These are phyloP conservation scores for Hirtodrosophila confusa DNA, from an alignment of 2,888 invertebrate species.

Conservation along the genomic window DNA sequence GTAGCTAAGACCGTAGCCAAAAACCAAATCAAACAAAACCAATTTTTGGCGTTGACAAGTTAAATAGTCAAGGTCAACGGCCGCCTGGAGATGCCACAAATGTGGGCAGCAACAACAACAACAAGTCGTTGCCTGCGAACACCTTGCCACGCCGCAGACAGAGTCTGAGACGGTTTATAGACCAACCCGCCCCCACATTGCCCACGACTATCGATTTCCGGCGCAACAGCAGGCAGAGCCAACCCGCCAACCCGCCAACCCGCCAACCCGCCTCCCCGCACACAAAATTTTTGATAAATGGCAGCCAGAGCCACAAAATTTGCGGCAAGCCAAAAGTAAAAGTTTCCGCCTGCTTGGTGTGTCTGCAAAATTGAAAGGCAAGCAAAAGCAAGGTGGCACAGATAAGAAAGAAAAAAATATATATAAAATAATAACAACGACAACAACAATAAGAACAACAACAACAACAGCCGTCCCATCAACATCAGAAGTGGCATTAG, in stretches of 20 bases:
- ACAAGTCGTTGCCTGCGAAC: background rate
- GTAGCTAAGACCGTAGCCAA: constrained; percentile 9
- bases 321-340: constrained; percentile 64
- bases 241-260: background rate
- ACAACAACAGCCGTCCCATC: constrained; percentile 53
- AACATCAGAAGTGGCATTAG: constrained; percentile 50
- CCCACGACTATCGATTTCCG: constrained; percentile 41
- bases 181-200: constrained; percentile 7
- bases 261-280: background rate
- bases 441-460: constrained; percentile 24
- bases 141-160: constrained; percentile 37
- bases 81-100: constrained; percentile 51
- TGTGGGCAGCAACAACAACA: constrained; percentile 26
- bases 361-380: constrained; percentile 40
- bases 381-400: constrained; percentile 44
- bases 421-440: constrained; percentile 14
- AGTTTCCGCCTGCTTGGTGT: constrained; percentile 39
- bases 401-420: constrained; percentile 43
- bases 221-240: constrained; percentile 15
- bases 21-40: constrained; percentile 1
- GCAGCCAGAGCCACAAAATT: constrained; percentile 49
- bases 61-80: constrained; percentile 64
- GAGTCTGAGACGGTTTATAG: constrained; percentile 31
- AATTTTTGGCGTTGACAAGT: constrained; percentile 28
- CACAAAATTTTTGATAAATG: constrained; percentile 55